Percentiles rank a stretch among this genome's conserved stretches.
Evolutionary conservation across 2,113 vertebrate species (phyloP).

Genomic region (Chloebia gouldiae): DNA sequence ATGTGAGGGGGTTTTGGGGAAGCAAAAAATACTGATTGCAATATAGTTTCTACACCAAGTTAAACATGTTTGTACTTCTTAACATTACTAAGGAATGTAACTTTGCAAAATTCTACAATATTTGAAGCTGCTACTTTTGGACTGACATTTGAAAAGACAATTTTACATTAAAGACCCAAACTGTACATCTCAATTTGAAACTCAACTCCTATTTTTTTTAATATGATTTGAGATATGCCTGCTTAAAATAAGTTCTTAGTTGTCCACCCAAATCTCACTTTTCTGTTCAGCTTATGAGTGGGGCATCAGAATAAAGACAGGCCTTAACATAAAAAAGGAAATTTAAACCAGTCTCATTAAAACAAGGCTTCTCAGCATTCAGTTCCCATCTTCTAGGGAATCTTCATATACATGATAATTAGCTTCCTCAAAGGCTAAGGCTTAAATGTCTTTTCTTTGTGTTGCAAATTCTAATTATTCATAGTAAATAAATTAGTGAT

Average conservation of each 20-base stretch:
- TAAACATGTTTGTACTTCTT: neutral
- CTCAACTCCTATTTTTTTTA: neutral
- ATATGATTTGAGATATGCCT: neutral
- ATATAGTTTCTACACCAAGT: neutral
- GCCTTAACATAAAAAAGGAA: constrained; percentile 12
- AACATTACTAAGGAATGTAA: neutral
- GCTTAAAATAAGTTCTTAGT: neutral
- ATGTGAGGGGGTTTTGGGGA: accelerated
- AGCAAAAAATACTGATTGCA: neutral
- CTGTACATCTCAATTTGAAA: neutral
- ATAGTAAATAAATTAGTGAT: constrained; percentile 53
- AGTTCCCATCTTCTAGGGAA: constrained; percentile 2
- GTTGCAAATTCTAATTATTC: constrained; percentile 55
- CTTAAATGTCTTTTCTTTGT: constrained; percentile 48
- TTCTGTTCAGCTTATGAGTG: neutral
- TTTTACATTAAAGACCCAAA: neutral
- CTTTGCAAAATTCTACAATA: neutral
- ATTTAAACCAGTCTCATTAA: constrained; percentile 7
- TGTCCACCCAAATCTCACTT: neutral
- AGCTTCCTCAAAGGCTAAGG: constrained; percentile 15
- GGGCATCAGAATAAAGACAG: neutral
- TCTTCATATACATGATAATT: constrained; percentile 44
- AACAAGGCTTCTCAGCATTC: constrained; percentile 31
- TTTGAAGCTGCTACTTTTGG: neutral
- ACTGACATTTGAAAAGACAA: neutral